Base-by-base conservation (phyloP, 2,888 invertebrate species). In the Darwinula stevensoni region DNA sequence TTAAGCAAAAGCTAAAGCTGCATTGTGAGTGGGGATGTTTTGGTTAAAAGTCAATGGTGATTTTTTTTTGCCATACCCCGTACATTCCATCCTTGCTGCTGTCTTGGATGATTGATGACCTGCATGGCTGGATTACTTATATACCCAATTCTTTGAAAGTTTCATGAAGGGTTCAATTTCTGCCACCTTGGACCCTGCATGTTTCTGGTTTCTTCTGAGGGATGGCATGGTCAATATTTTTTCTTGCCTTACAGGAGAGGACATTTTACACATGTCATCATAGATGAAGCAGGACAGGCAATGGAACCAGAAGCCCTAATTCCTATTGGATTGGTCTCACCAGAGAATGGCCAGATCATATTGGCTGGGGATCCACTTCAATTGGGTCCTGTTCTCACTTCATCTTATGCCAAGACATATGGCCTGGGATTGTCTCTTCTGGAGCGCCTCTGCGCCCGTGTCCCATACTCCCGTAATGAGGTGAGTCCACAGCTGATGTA, bases 211-310 rank as follows among this genome's bases (percentile, higher is more conserved):
- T n/a, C n/a, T n/a, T n/a, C n/a, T n/a, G n/a, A n/a, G n/a, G n/a
- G n/a, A n/a, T n/a, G n/a, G n/a, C n/a, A n/a, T 1, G 78, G 80
- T 0, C 50, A 6, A 18, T 18, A 9, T 18, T 18, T 9, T 18
- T 9, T n/a, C 22, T n/a, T n/a, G n/a, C n/a, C n/a, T n/a, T n/a
- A n/a, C n/a, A n/a, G n/a, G 14, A 55, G 58, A 35, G 73, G 70
- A 1, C 82, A 86, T 48, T 88, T 86, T 47, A 73, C 82, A 0
- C 88, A 91, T 46, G 60, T 82, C 1, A 59, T 88, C 35, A 59
- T 91, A 11, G 91, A 91, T 46, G 91, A 91, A 57, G 78, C 84
- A 3, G 88, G 84, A 0, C 84, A 88, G 51, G 72, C 76, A 4
- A 71, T 68, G 1, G 91, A 91, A 50, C 75, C 88, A 1, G 84